Evolutionary conservation across 2,888 invertebrate species (phyloP).

Genomic region (Suillia variegata): DNA sequence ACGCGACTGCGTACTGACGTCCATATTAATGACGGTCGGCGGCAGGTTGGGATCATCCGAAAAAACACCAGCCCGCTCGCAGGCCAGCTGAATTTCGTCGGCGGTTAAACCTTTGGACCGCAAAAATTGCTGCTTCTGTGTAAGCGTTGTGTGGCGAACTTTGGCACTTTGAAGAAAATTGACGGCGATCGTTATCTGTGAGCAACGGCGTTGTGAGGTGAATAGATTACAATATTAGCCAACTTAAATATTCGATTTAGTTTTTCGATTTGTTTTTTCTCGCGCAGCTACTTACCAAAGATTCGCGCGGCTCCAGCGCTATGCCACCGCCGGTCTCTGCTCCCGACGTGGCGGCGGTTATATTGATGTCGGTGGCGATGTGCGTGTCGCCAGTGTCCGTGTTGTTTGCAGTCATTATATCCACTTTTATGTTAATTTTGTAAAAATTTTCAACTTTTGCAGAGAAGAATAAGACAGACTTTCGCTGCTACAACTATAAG

Average conservation of each 20-base stretch:
- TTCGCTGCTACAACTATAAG: too few relatives aligned
- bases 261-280: background rate
- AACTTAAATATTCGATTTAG: background rate
- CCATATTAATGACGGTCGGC: slow-evolving; percentile 56
- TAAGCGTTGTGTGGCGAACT: slow-evolving; percentile 75
- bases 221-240: background rate
- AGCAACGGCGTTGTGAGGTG: too few relatives aligned
- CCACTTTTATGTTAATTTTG: slow-evolving; percentile 58
- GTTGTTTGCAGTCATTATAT: slow-evolving; percentile 54
- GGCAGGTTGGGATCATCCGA: slow-evolving; percentile 51
- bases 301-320: slow-evolving; percentile 47
- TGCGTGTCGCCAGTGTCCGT: slow-evolving; percentile 59
- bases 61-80: slow-evolving; percentile 68
- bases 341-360: slow-evolving; percentile 33
- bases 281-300: slow-evolving; percentile 46
- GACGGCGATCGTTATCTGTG: slow-evolving; percentile 81
- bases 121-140: slow-evolving; percentile 80
- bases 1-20: slow-evolving; percentile 34
- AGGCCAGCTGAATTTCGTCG: slow-evolving; percentile 75
- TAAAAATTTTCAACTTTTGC: slow-evolving; percentile 6
- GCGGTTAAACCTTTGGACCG: slow-evolving; percentile 78
- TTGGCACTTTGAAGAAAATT: slow-evolving; percentile 87
- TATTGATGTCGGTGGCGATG: slow-evolving; percentile 33
- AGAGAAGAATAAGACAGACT: background rate
- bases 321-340: slow-evolving; percentile 13